Evolutionary conservation across 2,888 invertebrate genomes (phyloP).

Genomic region (Limnephilus marmoratus): DNA sequence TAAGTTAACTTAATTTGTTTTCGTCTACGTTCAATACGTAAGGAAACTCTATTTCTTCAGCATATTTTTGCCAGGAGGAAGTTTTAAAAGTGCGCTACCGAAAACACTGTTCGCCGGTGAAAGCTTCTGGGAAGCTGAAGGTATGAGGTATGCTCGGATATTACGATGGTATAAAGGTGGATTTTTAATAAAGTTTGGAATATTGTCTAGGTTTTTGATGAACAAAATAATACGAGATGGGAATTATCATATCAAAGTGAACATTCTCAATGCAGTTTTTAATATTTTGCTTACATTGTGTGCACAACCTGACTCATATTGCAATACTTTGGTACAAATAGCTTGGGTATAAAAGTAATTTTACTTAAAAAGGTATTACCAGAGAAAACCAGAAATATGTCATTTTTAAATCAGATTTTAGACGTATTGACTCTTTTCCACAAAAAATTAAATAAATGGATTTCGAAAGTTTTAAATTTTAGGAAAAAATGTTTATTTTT

Average conservation of each 20-base stretch:
- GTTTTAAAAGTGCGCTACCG: not conserved
- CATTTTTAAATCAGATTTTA: no score
- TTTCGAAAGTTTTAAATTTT: no score
- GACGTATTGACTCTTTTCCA: no score
- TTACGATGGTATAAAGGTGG: not conserved
- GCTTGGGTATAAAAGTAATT: not conserved
- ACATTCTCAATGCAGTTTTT: not conserved
- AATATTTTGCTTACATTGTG: not conserved
- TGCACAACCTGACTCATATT: not conserved
- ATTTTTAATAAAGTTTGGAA: not conserved
- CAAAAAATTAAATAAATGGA: no score
- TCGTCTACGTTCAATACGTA: slow-evolving; percentile 17
- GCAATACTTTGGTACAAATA: not conserved
- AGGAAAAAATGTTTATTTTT: no score
- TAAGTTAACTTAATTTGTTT: slow-evolving; percentile 39
- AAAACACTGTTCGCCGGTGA: not conserved
- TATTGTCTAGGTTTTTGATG: not conserved
- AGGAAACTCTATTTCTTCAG: not conserved
- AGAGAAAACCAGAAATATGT: no score
- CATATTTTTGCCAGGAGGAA: not conserved
- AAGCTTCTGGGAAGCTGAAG: not conserved
- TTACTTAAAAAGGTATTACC: no score
- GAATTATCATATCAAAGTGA: not conserved
- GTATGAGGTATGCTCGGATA: not conserved
- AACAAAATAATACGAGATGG: not conserved